A percentile compares a stretch with the other conserved stretches of the same genome.
Evolutionary conservation across 2,113 vertebrate species (phyloP).

Genomic region (Bostrychus sinensis): DNA sequence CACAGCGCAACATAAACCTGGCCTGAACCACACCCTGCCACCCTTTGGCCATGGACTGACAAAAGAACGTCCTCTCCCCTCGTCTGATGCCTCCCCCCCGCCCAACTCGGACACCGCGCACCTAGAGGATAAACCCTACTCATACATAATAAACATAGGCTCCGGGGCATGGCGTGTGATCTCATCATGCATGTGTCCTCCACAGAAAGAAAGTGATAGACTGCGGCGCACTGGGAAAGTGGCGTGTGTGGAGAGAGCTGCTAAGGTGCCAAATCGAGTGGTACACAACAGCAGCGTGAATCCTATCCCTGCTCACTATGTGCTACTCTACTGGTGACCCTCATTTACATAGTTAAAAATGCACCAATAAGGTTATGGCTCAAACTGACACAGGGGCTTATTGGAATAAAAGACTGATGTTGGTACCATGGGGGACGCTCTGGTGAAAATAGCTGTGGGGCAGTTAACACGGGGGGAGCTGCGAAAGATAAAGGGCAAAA

Average conservation of each 20-base stretch:
- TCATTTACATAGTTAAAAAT: slow-evolving; percentile 62
- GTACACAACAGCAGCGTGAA: slow-evolving; percentile 44
- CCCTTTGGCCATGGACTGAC: slow-evolving; percentile 43
- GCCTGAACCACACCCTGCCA: slow-evolving; percentile 34
- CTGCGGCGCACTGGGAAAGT: slow-evolving; percentile 29
- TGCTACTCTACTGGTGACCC: slow-evolving; percentile 22
- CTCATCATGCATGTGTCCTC: slow-evolving; percentile 61
- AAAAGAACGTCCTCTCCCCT: slow-evolving; percentile 36
- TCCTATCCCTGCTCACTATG: slow-evolving; percentile 36
- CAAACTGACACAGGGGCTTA: slow-evolving; percentile 48
- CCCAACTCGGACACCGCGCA: slow-evolving; percentile 51
- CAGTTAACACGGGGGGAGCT: not conserved
- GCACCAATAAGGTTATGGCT: slow-evolving; percentile 44
- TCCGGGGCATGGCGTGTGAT: slow-evolving; percentile 66
- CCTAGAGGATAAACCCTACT: slow-evolving; percentile 55
- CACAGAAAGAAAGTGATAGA: slow-evolving; percentile 63
- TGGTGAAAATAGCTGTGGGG: slow-evolving; percentile 25
- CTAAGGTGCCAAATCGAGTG: slow-evolving; percentile 51
- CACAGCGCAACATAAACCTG: slow-evolving; percentile 46
- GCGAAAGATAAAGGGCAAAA: slow-evolving; percentile 17
- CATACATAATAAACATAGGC: slow-evolving; percentile 72
- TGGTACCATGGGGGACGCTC: slow-evolving; percentile 16
- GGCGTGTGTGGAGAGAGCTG: slow-evolving; percentile 44
- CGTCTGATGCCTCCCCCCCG: slow-evolving; percentile 38
- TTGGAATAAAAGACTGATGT: slow-evolving; percentile 38